phyloP scores from a whole-genome alignment of 2,113 vertebrate genomes.

The Carassius carassius region DNA sequence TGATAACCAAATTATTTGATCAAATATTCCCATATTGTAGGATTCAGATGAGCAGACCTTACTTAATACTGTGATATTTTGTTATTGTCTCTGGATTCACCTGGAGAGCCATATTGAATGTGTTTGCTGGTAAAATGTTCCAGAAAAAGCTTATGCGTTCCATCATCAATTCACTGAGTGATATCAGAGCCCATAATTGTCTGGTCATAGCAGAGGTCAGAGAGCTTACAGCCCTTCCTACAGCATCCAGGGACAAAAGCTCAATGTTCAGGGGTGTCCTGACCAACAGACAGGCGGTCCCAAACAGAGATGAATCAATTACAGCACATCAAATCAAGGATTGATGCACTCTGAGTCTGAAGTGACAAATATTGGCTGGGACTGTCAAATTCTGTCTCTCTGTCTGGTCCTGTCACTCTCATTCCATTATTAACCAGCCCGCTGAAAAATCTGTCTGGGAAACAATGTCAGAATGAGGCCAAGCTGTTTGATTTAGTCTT shows the following conservation, averaged over 20 bases:
- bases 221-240: slow-evolving; percentile 62
- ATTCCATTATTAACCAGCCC: slow-evolving; percentile 35
- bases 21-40: not conserved
- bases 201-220: slow-evolving; percentile 68
- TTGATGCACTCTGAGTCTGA: slow-evolving; percentile 88
- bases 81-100: not conserved
- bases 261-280: not conserved
- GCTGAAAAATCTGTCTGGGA: slow-evolving; percentile 35
- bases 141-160: too few relatives aligned
- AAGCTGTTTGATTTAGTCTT: not conserved
- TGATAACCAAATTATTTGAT: not conserved
- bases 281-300: slow-evolving; percentile 69
- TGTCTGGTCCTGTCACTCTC: slow-evolving; percentile 24
- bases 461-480: not conserved
- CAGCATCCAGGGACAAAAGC: not conserved
- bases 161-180: too few relatives aligned
- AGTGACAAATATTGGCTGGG: slow-evolving; percentile 88
- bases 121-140: not conserved
- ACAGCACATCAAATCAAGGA: slow-evolving; percentile 93
- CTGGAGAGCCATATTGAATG: not conserved
- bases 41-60: not conserved
- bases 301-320: slow-evolving; percentile 91
- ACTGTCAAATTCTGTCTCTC: slow-evolving; percentile 61
- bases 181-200: slow-evolving; percentile 56
- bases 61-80: not conserved